A percentile compares a stretch with the other conserved stretches of the same genome.
Conservation (phyloP, 2,888 invertebrate species). For the Malthinus seriepunctatus region DNA sequence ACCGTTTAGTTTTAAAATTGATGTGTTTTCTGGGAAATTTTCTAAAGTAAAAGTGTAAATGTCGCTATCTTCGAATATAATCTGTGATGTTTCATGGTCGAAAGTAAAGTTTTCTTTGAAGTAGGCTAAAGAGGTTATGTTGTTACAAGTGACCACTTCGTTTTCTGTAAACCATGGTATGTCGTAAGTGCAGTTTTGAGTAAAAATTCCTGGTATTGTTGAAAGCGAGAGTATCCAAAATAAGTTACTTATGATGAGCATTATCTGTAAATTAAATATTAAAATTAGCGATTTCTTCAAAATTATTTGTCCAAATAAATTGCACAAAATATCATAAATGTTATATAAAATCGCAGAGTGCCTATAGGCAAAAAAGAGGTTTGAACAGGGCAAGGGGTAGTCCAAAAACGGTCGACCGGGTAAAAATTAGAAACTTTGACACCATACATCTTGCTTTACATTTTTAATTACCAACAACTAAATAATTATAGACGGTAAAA, state of each 20-base stretch:
- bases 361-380: too few relatives aligned
- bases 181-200: slow-evolving; percentile 18
- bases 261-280: slow-evolving; percentile 5
- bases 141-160: slow-evolving; percentile 8
- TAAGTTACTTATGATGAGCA: slow-evolving; percentile 1
- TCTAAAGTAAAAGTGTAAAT: neutral
- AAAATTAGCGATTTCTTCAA: neutral
- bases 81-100: neutral
- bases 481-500: too few relatives aligned
- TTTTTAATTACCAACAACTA: too few relatives aligned
- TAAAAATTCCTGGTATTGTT: neutral
- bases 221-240: slow-evolving; percentile 1
- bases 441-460: too few relatives aligned
- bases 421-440: too few relatives aligned
- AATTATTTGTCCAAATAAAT: neutral
- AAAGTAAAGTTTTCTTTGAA: slow-evolving; percentile 8
- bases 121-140: slow-evolving; percentile 6
- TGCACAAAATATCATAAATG: too few relatives aligned
- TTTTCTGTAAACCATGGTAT: slow-evolving; percentile 11
- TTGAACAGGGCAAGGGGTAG: too few relatives aligned
- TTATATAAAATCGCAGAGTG: too few relatives aligned
- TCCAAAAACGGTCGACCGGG: too few relatives aligned
- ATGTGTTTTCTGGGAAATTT: slow-evolving; percentile 12
- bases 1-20: slow-evolving; percentile 4
- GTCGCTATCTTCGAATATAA: slow-evolving; percentile 11